Percentiles rank a stretch among this genome's conserved stretches.
Conservation (phyloP, 2,888 invertebrate species). For the Kuschelorhynchus macadamiae region DNA sequence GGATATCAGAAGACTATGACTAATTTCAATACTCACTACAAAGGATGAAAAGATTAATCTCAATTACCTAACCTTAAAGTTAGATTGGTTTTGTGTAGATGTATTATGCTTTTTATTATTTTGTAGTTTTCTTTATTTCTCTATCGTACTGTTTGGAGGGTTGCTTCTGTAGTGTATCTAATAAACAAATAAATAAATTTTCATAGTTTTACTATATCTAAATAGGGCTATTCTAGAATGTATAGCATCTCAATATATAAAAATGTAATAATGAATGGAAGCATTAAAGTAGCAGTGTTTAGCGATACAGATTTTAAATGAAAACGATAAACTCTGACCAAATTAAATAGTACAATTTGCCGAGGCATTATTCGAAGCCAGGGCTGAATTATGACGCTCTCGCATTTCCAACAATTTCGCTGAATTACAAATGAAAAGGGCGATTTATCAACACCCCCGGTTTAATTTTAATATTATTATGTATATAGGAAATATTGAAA, state of each 20-base stretch:
- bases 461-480: slow-evolving; percentile 33
- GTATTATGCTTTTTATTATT: too few relatives aligned
- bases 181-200: too few relatives aligned
- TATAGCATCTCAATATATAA: slow-evolving; percentile 6
- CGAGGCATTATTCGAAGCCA: slow-evolving; percentile 26
- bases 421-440: slow-evolving; percentile 27
- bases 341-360: slow-evolving; percentile 40
- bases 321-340: slow-evolving; percentile 38
- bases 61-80: too few relatives aligned
- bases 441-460: slow-evolving; percentile 26
- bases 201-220: too few relatives aligned
- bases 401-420: slow-evolving; percentile 26
- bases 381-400: slow-evolving; percentile 14
- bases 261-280: slow-evolving; percentile 20
- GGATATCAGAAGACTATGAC: too few relatives aligned
- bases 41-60: too few relatives aligned
- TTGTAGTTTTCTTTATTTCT: too few relatives aligned
- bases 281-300: slow-evolving; percentile 28
- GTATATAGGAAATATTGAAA: slow-evolving; percentile 22
- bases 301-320: slow-evolving; percentile 29
- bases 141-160: too few relatives aligned
- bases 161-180: too few relatives aligned
- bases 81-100: too few relatives aligned
- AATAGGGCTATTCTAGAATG: too few relatives aligned
- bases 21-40: too few relatives aligned